phyloP scores from a whole-genome alignment of 2,888 invertebrate genomes.

The Synergus japonicus region DNA sequence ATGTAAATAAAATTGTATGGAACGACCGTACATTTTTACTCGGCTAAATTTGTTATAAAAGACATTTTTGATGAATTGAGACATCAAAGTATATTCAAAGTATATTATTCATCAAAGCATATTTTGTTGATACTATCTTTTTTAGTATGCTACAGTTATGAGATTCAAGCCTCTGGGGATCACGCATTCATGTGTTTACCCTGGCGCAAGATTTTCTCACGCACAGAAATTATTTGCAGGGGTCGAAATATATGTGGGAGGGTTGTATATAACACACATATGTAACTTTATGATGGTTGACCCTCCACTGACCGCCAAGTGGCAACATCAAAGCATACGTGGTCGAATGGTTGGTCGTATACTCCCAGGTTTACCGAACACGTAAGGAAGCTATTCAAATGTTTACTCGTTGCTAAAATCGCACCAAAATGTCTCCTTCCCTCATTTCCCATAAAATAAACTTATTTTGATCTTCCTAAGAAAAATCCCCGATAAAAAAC shows the following conservation, averaged over 20 bases:
- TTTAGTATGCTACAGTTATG: constrained; percentile 27
- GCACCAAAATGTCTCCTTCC: constrained; percentile 12
- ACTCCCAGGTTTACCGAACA: background rate
- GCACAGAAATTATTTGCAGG: constrained; percentile 25
- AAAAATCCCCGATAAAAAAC: background rate
- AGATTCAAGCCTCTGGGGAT: constrained; percentile 25
- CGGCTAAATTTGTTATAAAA: background rate
- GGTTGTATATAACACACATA: constrained; percentile 23
- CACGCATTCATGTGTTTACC: constrained; percentile 34
- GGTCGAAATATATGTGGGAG: constrained; percentile 22
- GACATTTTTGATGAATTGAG: background rate
- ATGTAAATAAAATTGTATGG: too few relatives aligned
- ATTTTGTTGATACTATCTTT: constrained; percentile 23
- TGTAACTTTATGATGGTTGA: constrained; percentile 18
- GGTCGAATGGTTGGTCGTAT: constrained; percentile 15
- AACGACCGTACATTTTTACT: too few relatives aligned
- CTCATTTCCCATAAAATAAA: constrained; percentile 1
- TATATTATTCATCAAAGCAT: background rate
- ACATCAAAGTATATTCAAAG: background rate
- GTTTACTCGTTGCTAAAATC: constrained; percentile 36
- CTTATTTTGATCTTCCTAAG: constrained; percentile 2
- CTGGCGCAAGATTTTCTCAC: constrained; percentile 33
- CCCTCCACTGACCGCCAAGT: constrained; percentile 27
- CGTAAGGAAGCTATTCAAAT: constrained; percentile 36
- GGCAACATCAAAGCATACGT: constrained; percentile 33